These are phyloP conservation scores for Phaethon lepturus DNA, from an alignment of 2,113 vertebrate species.

Conservation along the genomic window DNA sequence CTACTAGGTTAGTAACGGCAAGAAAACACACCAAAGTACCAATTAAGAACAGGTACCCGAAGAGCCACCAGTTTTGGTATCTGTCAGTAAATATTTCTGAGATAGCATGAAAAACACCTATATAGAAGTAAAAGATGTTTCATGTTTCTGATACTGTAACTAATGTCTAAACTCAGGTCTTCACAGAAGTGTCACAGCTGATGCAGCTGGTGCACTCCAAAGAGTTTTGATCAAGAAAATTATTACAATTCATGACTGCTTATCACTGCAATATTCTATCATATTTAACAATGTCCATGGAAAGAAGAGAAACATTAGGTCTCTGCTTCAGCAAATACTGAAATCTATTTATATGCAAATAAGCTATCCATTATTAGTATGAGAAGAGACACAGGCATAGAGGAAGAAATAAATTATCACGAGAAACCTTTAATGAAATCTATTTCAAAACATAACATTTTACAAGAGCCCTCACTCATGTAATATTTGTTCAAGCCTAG, in stretches of 20 bases:
- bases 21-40: not conserved
- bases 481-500: slow-evolving; percentile 84
- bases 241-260: slow-evolving; percentile 55
- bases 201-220: not conserved
- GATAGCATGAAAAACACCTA: not conserved
- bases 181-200: not conserved
- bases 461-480: slow-evolving; percentile 79
- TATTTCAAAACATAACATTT: slow-evolving; percentile 87
- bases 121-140: not conserved
- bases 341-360: slow-evolving; percentile 98
- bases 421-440: slow-evolving; percentile 87
- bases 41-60: not conserved
- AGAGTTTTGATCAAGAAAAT: slow-evolving; percentile 48
- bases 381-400: slow-evolving; percentile 80
- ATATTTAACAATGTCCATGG: slow-evolving; percentile 63
- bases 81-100: not conserved
- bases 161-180: not conserved
- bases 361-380: slow-evolving; percentile 83
- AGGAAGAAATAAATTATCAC: slow-evolving; percentile 88
- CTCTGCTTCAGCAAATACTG: slow-evolving; percentile 82
- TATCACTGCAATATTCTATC: slow-evolving; percentile 60
- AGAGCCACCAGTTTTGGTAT: not conserved
- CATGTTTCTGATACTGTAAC: not conserved
- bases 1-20: not conserved
- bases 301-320: slow-evolving; percentile 52